Conservation (phyloP, 37 sponge, comb jelly and placozoan species). For the Ephydatia muelleri region DNA sequence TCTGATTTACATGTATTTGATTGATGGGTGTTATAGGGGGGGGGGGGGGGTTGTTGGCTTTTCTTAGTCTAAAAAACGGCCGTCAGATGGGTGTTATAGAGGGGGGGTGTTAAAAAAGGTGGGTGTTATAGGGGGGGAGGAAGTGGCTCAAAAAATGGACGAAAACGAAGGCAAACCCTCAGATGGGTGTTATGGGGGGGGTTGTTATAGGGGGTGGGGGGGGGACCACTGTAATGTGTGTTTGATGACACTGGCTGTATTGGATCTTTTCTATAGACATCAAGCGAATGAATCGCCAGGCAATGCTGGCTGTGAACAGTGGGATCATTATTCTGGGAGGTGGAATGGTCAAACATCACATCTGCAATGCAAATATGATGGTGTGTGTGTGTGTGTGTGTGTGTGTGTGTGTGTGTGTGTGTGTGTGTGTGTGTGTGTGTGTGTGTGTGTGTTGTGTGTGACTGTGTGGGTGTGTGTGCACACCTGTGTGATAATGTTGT, state of each 20-base stretch:
- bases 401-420: background rate
- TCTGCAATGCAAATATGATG: constrained; percentile 99
- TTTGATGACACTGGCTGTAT: background rate
- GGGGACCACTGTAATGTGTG: background rate
- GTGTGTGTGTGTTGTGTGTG: background rate
- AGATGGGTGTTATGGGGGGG: too few species aligned
- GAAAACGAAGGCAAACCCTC: too few species aligned
- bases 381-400: constrained; percentile 29
- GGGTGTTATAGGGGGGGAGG: too few species aligned
- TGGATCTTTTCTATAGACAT: constrained; percentile 68
- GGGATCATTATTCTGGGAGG: constrained; percentile 99
- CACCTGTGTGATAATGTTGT: background rate
- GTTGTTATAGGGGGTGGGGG: too few species aligned
- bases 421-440: background rate
- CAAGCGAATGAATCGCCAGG: constrained; percentile 74
- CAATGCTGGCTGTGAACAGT: constrained; percentile 80
- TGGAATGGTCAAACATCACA: constrained; percentile 96
- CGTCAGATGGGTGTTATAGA: too few species aligned
- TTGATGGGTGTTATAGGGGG: too few species aligned
- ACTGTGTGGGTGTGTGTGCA: background rate
- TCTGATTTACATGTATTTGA: too few species aligned
- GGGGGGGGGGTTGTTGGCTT: too few species aligned
- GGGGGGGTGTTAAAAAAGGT: too few species aligned
- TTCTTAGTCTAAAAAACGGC: too few species aligned
- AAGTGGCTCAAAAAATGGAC: too few species aligned